Evolutionary conservation across 2,888 invertebrate genomes (phyloP), one percentile per base, ranked within the genome.

Genomic region (Eucriotettix oculatus): DNA sequence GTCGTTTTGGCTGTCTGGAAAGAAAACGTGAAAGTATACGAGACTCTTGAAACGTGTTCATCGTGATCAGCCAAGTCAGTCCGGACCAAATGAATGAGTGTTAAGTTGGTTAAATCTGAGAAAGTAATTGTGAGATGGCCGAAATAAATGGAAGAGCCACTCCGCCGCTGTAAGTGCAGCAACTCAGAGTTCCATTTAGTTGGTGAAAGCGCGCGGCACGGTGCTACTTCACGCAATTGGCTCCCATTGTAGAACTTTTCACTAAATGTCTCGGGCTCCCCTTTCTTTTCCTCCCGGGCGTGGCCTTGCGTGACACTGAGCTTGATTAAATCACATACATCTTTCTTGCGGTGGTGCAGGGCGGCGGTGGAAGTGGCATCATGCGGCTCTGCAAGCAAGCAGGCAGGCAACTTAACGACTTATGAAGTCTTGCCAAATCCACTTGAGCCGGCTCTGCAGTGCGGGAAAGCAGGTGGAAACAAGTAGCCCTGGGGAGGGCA

Each of bases 271-370:
- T 42, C 17, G 42, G 52, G 29, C 57, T n/a, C 40, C 42, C 16
- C 16, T 41, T 29, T 48, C 52, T 29, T 48, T 48, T 41, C 59
- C 44, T 16, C 43, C 54, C 41, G 16, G n/a, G 16, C 44, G 42
- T 41, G 40, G 40, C 42, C 55, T 14, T 14, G 40, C 55, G 55
- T 56, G 60, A 59, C 59, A 60, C 42, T 42, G 58, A n/a, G 60
- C 59, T 57, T 62, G 62, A 62, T 62, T 62, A 62, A 62, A 62
- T 62, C 62, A 59, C 62, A 62, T 62, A 61, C 60, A 62, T 62
- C 62, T 62, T 62, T 58, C 56, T 60, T 56, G 58, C 57, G 57
- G 61, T 61, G 59, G 61, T 57, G 42, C 48, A 60, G 63, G 52
- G 14, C 44, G 29, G 14, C 29, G 40, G 29, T 42, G 42, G 42